Base-by-base conservation (phyloP, 2,113 vertebrate species). In the Sylvilagus bachmani region DNA sequence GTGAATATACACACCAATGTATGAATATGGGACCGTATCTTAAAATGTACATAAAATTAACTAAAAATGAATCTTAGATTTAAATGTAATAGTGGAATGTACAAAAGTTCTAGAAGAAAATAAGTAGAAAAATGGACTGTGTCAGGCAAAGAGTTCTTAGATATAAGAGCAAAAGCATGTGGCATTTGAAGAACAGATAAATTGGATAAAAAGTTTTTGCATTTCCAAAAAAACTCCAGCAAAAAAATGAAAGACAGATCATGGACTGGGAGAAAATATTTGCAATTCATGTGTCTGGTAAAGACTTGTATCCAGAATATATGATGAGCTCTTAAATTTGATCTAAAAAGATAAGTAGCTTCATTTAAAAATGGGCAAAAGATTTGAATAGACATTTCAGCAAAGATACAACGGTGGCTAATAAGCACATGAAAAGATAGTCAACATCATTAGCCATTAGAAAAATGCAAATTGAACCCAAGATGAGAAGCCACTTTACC, bases 251-350 rank as follows among this genome's bases (percentile, higher is more conserved):
- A 44, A 44, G 44, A 44, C 44, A 44, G 44, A 44, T 44, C 44
- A 44, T 44, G 44, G 85, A 92, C 44, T 79, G 33, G 71, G 36
- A 93, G 38, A 71, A 85, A 85, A 92, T 77, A 89, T 79, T 79
- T 92, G 79, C 71, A 79, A 71, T 79, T 85, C 24, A 78, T 79
- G 16, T 78, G 31, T 92, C 24, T 44, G 44, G 69, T 62, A 83
- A 88, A 11, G 51, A 92, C n/a, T 77, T 83, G 16, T 70, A 91
- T n/a, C 22, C 14, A 64, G 31, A 55, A 62, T 88, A 88, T 44
- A 61, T 77, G 70, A 64, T 77, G 51, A 92, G 8, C 44, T 36
- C 22, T 79, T 79, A 61, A 80, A 88, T 16, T 67, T 91, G 67
- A 67, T 79, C 73, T 44, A 90, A 85, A 27, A 78, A 89, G 70